These are phyloP conservation scores for Chromis chromis DNA, from an alignment of 2,797 vertebrate species.

Conservation along the genomic window DNA sequence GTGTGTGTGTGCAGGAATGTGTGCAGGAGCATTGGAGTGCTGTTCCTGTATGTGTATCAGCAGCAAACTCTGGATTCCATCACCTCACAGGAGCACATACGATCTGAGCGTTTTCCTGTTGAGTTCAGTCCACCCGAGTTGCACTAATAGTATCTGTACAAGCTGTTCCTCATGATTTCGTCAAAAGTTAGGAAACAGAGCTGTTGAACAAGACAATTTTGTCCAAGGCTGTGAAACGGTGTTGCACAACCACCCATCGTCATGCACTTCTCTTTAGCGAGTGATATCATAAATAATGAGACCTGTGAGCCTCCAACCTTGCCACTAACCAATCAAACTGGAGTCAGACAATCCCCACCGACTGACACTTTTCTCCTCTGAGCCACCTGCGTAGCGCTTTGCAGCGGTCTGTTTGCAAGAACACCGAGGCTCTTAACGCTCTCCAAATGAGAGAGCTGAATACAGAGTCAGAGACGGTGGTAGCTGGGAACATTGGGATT, in stretches of 20 bases:
- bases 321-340: slow-evolving; percentile 60
- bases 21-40: slow-evolving; percentile 35
- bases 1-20: slow-evolving; percentile 57
- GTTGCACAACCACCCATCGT: slow-evolving; percentile 64
- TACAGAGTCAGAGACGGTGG: slow-evolving; percentile 63
- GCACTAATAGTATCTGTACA: slow-evolving; percentile 45
- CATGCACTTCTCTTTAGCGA: slow-evolving; percentile 57
- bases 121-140: slow-evolving; percentile 32
- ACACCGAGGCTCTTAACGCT: slow-evolving; percentile 52
- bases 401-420: slow-evolving; percentile 61
- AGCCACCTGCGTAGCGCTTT: slow-evolving; percentile 33
- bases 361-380: slow-evolving; percentile 50
- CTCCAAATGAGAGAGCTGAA: slow-evolving; percentile 72
- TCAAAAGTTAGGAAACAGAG: slow-evolving; percentile 64
- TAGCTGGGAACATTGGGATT: slow-evolving; percentile 80
- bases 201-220: slow-evolving; percentile 62
- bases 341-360: slow-evolving; percentile 54
- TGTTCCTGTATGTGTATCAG: slow-evolving; percentile 23
- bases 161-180: slow-evolving; percentile 60
- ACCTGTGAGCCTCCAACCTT: slow-evolving; percentile 44
- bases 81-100: slow-evolving; percentile 42
- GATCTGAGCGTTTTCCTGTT: slow-evolving; percentile 37
- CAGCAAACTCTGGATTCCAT: slow-evolving; percentile 66
- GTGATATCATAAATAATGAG: slow-evolving; percentile 57
- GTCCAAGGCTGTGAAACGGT: slow-evolving; percentile 50